A percentile compares a stretch with the other conserved stretches of the same genome.
Conservation (phyloP, 2,113 vertebrate genomes). For the Aspiorhynchus laticeps region DNA sequence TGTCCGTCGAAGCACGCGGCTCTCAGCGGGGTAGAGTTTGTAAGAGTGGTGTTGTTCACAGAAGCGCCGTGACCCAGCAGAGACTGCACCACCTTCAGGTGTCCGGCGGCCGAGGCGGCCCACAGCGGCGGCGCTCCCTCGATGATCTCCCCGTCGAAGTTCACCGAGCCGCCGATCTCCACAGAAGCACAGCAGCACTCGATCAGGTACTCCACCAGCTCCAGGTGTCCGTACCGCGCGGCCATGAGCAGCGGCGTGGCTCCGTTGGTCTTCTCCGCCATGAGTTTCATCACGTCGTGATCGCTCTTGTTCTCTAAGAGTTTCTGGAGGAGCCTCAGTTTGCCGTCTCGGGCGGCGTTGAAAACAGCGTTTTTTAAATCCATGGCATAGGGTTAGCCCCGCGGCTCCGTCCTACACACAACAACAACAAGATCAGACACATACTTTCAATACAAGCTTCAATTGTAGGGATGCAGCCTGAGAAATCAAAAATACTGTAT, state of each 20-base stretch:
- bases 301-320: constrained; percentile 91
- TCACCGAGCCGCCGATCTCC: constrained; percentile 92
- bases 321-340: constrained; percentile 93
- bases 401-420: constrained; percentile 7
- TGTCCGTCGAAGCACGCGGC: constrained; percentile 98
- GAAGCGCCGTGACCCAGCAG: constrained; percentile 91
- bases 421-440: background rate
- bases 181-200: constrained; percentile 92
- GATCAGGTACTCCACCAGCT: constrained; percentile 93
- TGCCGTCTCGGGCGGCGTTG: constrained; percentile 97
- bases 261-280: constrained; percentile 94
- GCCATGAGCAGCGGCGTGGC: constrained; percentile 97
- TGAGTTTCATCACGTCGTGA: constrained; percentile 86
- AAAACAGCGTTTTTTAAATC: constrained; percentile 98
- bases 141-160: constrained; percentile 97
- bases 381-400: constrained; percentile 72
- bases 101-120: constrained; percentile 95
- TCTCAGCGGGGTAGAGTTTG: constrained; percentile 92
- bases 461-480: background rate
- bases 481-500: too few relatives aligned
- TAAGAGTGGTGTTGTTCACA: constrained; percentile 96
- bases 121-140: constrained; percentile 95
- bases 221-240: constrained; percentile 93
- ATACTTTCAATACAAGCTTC: background rate
- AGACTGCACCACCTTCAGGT: constrained; percentile 95